These are phyloP conservation scores for Triops cancriformis DNA, from an alignment of 1,140 invertebrate genomes.

Conservation along the genomic window DNA sequence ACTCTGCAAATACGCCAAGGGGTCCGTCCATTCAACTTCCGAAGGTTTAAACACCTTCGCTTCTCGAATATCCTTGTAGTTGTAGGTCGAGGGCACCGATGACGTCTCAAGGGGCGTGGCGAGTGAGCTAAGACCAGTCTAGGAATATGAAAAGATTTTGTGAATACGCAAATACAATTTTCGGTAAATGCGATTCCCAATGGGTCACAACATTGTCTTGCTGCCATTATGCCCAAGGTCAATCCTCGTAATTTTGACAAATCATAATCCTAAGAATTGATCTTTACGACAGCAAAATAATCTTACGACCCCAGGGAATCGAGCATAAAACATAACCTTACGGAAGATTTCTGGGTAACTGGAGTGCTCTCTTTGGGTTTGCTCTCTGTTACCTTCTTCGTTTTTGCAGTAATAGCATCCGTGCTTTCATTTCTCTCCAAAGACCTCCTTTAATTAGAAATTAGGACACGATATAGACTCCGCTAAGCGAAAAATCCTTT, in stretches of 20 bases:
- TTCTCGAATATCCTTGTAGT: slow-evolving; percentile 51
- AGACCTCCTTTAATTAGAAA: not conserved
- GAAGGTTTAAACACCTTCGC: slow-evolving; percentile 73
- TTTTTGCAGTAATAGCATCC: not conserved
- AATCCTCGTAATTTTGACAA: too few relatives aligned
- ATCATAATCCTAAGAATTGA: too few relatives aligned
- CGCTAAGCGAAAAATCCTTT: not conserved
- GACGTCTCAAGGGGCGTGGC: not conserved
- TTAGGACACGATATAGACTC: not conserved
- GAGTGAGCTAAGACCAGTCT: not conserved
- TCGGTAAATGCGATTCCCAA: too few relatives aligned
- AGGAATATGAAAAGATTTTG: not conserved
- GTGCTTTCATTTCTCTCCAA: not conserved
- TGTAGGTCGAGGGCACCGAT: not conserved
- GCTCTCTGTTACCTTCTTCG: not conserved
- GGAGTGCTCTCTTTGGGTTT: not conserved
- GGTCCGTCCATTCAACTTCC: slow-evolving; percentile 81
- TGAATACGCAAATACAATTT: too few relatives aligned
- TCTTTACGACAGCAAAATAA: too few relatives aligned
- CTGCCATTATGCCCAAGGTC: too few relatives aligned
- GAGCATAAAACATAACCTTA: not conserved
- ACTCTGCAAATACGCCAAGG: slow-evolving; percentile 77
- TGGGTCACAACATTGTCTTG: too few relatives aligned
- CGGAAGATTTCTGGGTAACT: not conserved
- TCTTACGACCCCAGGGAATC: too few relatives aligned